Conservation (phyloP, 2,888 invertebrate genomes). For the Hirtodrosophila histrioides region DNA sequence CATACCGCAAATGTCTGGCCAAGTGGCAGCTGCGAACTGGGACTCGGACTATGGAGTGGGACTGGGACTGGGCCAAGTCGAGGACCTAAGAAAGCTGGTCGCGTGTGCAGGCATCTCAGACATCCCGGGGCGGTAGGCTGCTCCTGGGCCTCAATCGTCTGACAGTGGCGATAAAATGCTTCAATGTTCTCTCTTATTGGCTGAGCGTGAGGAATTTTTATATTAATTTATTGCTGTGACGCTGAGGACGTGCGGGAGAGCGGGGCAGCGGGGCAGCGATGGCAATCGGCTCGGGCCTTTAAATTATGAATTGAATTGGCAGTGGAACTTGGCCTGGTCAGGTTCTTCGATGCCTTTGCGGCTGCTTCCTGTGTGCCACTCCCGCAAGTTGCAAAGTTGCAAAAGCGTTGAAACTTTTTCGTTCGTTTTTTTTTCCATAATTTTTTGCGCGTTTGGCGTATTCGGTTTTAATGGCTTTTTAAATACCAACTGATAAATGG, state of each 20-base stretch:
- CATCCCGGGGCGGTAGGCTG: slow-evolving; percentile 33
- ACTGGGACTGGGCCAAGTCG: slow-evolving; percentile 4
- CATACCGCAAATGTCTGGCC: slow-evolving; percentile 59
- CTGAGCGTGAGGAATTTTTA: slow-evolving; percentile 82
- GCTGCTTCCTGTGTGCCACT: slow-evolving; percentile 38
- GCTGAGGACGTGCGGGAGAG: slow-evolving; percentile 21
- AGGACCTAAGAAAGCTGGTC: slow-evolving; percentile 64
- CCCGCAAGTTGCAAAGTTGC: slow-evolving; percentile 41
- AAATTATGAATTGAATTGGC: slow-evolving; percentile 76
- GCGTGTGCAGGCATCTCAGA: slow-evolving; percentile 71
- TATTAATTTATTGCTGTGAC: slow-evolving; percentile 78
- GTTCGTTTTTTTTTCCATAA: slow-evolving; percentile 20
- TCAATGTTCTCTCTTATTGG: slow-evolving; percentile 78
- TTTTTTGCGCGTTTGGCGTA: slow-evolving; percentile 59
- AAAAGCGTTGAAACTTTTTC: slow-evolving; percentile 35
- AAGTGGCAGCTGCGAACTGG: too few relatives aligned
- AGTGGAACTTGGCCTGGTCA: slow-evolving; percentile 32
- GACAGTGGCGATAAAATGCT: slow-evolving; percentile 72
- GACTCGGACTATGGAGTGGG: too few relatives aligned
- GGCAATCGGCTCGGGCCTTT: slow-evolving; percentile 57
- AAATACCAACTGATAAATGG: slow-evolving; percentile 79
- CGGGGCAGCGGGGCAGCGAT: neutral
- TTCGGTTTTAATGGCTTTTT: slow-evolving; percentile 81
- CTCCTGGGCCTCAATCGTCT: slow-evolving; percentile 48
- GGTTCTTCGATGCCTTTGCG: slow-evolving; percentile 39